Base-by-base conservation (phyloP, 2,113 vertebrate species). In the Grammomys surdaster region DNA sequence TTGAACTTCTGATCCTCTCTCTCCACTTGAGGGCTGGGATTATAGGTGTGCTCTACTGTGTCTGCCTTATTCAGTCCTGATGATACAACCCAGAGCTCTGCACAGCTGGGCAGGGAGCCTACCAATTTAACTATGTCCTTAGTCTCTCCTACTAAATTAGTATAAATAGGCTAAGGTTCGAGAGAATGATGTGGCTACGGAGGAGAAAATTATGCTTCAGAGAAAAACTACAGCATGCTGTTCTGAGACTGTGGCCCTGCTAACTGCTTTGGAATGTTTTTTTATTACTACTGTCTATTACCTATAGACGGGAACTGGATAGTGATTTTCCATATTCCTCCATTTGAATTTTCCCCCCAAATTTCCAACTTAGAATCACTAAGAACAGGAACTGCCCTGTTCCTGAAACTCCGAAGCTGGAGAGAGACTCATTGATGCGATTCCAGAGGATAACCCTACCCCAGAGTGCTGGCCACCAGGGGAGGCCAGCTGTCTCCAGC, bases 331-430 rank as follows among this genome's bases (percentile, higher is more conserved):
- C 40, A 33, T 88, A 31, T 48, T 63, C 76, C 43, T 80, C 73
- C 48, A 12, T 78, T 78, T 40, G 63, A 78, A 70, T 48, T 48
- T 28, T 81, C 31, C 48, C 40, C 40, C 75, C 76, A n/a, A 22
- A 48, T 82, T 72, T 82, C 54, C 75, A 72, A 88, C 40, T 48
- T 60, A 43, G 63, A 60, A 81, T 60, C 92, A 88, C 76, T 93
- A 63, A 73, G 26, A 78, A 56, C 40, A 65, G 33, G 46, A 90
- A 33, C 43, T 7, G 7, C 26, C 43, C 56, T 33, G 28, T 84
- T 93, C 69, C 56, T 31, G 36, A 84, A 84, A 75, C 46, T 48
- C 48, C 9, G 26, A 58, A 89, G 65, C 46, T 94, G 5, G 54
- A 65, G 3, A 67, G 10, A 24, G 70, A 76, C 28, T 46, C 58